Percentiles rank a stretch among this genome's conserved stretches.
Conservation (phyloP, 2,797 vertebrate species). For the Aquila chrysaetos region DNA sequence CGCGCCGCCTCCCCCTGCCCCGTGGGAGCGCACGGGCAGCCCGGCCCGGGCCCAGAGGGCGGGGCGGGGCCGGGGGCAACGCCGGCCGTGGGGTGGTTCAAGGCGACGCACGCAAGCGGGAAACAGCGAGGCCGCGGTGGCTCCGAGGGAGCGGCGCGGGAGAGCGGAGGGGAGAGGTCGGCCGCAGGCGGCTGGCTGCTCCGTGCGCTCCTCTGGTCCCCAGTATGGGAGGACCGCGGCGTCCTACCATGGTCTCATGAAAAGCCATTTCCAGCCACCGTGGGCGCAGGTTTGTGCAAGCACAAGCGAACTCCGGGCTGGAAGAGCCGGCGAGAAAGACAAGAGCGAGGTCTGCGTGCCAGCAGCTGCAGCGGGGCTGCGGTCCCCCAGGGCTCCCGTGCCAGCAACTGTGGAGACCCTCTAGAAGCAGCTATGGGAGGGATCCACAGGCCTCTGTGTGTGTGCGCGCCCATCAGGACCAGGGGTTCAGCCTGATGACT, state of each 20-base stretch:
- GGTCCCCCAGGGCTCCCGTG: not conserved
- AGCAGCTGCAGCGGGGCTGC: not conserved
- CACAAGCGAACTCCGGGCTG: not conserved
- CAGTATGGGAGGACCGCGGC: accelerated
- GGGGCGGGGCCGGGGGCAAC: too few relatives aligned
- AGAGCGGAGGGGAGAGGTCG: too few relatives aligned
- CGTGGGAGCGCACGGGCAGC: not conserved
- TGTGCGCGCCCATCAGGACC: accelerated
- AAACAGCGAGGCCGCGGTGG: not conserved
- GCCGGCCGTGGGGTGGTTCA: too few relatives aligned
- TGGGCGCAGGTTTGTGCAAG: accelerated
- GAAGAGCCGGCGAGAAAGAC: not conserved
- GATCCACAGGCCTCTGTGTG: too few relatives aligned
- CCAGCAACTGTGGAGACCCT: not conserved
- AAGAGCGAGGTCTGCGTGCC: not conserved
- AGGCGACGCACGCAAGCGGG: not conserved
- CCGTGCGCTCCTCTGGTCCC: not conserved
- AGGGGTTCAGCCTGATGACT: not conserved
- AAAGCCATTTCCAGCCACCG: accelerated
- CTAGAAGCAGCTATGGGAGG: not conserved
- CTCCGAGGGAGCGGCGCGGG: not conserved
- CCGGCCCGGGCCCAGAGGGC: not conserved
- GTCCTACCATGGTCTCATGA: accelerated
- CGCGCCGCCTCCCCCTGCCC: not conserved
- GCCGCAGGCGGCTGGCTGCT: not conserved